Evolutionary conservation across 1,140 invertebrate genomes (phyloP).

Genomic region (Trachelipus rathkii): DNA sequence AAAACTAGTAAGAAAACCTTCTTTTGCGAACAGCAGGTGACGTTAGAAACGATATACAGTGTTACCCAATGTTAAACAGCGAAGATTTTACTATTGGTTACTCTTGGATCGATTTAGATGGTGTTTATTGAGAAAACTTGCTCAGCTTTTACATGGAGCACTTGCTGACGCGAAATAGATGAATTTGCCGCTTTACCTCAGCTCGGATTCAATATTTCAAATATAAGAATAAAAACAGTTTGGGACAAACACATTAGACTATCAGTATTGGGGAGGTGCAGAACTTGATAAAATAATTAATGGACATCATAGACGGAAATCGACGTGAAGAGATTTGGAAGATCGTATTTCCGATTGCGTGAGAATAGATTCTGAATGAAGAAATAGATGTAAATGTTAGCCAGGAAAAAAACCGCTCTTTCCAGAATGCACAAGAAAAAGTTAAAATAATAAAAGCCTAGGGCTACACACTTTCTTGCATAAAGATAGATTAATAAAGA

Average conservation of each 20-base stretch:
- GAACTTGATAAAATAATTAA: conserved; percentile 38
- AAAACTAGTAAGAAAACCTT: conserved; percentile 44
- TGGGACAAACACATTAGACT: conserved; percentile 55
- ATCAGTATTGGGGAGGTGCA: conserved; percentile 51
- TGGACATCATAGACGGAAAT: conserved; percentile 37
- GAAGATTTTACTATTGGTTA: conserved; percentile 55
- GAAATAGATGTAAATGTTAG: conserved; percentile 22
- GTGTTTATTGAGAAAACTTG: conserved; percentile 55
- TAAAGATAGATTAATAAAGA: conserved; percentile 34
- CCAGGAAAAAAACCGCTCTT: background rate
- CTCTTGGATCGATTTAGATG: conserved; percentile 55
- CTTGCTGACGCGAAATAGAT: conserved; percentile 52
- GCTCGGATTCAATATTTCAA: conserved; percentile 58
- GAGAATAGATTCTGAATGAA: conserved; percentile 20
- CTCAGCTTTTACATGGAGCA: conserved; percentile 55
- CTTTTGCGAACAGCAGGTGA: conserved; percentile 57
- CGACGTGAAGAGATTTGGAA: conserved; percentile 34
- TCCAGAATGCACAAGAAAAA: background rate
- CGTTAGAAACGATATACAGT: conserved; percentile 55
- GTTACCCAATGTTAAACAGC: conserved; percentile 52
- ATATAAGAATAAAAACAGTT: conserved; percentile 53
- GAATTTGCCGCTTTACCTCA: conserved; percentile 56
- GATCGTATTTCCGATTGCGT: conserved; percentile 23
- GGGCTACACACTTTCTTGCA: conserved; percentile 45
- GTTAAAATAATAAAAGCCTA: conserved; percentile 17